Conservation (phyloP, 23 tunicate genomes). For the Diplosoma virens region DNA sequence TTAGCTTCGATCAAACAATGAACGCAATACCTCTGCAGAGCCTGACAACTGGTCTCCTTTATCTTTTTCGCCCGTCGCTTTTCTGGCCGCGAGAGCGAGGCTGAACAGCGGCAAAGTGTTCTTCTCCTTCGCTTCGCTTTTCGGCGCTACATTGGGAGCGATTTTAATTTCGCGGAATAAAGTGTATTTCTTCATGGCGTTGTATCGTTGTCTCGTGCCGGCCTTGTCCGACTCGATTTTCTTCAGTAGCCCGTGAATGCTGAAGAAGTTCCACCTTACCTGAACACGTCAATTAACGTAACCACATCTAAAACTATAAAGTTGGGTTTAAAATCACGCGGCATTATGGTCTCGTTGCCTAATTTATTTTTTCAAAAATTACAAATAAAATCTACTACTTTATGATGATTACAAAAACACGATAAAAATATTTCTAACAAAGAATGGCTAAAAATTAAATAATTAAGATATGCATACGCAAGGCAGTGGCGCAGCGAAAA, state of each 20-base stretch:
- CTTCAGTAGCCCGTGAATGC: constrained; percentile 4
- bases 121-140: not conserved
- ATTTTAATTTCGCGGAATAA: not conserved
- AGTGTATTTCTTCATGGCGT: constrained; percentile 22
- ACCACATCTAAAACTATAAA: not conserved
- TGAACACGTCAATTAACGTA: not conserved
- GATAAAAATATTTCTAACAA: no score
- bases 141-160: not conserved
- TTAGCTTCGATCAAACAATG: no score
- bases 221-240: not conserved
- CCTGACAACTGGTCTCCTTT: no score
- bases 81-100: not conserved
- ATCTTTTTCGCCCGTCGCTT: constrained; percentile 2
- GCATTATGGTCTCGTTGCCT: no score
- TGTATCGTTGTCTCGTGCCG: constrained; percentile 14
- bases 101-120: not conserved
- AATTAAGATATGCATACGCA: no score
- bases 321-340: not conserved
- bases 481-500: no score
- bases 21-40: no score
- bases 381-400: no score
- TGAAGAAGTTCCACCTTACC: constrained; percentile 43
- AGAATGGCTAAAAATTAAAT: no score
- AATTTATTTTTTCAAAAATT: no score
- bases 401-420: no score